Evolutionary conservation across 2,888 invertebrate species (phyloP).

Genomic region (Drosophila suboccidentalis): DNA sequence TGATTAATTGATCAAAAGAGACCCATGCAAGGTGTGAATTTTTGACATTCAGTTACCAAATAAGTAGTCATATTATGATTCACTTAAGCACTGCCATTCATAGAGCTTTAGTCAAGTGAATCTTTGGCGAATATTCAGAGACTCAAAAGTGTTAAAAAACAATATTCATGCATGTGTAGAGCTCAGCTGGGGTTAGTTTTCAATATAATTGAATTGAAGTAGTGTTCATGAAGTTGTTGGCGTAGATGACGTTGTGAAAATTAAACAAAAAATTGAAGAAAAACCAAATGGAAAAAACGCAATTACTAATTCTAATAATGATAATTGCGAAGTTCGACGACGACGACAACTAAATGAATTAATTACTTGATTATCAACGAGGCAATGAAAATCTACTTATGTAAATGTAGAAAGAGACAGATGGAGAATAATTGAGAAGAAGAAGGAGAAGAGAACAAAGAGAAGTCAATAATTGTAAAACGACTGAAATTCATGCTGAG

Average conservation of each 20-base stretch:
- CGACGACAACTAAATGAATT: slow-evolving; percentile 50
- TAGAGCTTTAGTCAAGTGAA: neutral
- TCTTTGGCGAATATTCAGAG: slow-evolving; percentile 22
- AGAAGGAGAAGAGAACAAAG: slow-evolving; percentile 10
- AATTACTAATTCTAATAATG: slow-evolving; percentile 37
- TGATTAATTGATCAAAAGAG: neutral
- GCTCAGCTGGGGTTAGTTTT: slow-evolving; percentile 13
- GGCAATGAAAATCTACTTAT: slow-evolving; percentile 31
- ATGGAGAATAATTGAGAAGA: neutral
- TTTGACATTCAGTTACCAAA: slow-evolving; percentile 9
- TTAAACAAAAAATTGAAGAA: slow-evolving; percentile 20
- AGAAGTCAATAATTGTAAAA: slow-evolving; percentile 55
- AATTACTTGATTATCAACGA: slow-evolving; percentile 37
- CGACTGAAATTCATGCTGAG: slow-evolving; percentile 35
- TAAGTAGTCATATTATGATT: slow-evolving; percentile 8
- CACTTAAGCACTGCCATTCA: slow-evolving; percentile 5
- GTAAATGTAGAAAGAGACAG: slow-evolving; percentile 24
- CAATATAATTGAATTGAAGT: slow-evolving; percentile 36
- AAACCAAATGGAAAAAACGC: slow-evolving; percentile 5
- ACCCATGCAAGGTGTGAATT: neutral
- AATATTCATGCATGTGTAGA: slow-evolving; percentile 1
- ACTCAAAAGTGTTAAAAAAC: slow-evolving; percentile 18
- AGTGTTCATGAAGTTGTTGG: slow-evolving; percentile 25
- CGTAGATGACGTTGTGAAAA: slow-evolving; percentile 51
- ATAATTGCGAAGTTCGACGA: slow-evolving; percentile 39